Percentiles rank a stretch among this genome's conserved stretches.
Evolutionary conservation across 2,888 invertebrate species (phyloP).

Genomic region (Lamellibrachia columna): DNA sequence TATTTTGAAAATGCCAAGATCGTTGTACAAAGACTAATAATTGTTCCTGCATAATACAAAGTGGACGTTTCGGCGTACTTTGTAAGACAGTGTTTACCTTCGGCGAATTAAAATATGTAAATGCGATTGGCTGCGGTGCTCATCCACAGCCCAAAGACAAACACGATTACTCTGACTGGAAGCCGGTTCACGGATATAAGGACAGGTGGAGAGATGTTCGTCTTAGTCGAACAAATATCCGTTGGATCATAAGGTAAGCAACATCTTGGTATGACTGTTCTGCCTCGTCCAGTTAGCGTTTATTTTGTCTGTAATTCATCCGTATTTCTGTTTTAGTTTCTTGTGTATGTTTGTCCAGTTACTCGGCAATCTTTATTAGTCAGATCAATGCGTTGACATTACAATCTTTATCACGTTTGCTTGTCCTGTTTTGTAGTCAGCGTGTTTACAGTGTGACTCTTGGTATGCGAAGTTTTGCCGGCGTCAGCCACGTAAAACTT

Average conservation of each 20-base stretch:
- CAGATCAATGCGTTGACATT: neutral
- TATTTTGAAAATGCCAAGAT: neutral
- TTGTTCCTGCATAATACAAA: conserved; percentile 1
- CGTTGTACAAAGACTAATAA: neutral
- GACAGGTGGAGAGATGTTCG: neutral
- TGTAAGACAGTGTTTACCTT: conserved; percentile 7
- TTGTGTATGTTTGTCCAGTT: neutral
- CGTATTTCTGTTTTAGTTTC: neutral
- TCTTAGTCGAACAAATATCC: neutral
- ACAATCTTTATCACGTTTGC: neutral
- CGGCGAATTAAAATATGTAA: conserved; percentile 12
- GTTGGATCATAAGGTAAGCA: neutral
- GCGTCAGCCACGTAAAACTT: neutral
- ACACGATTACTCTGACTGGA: neutral
- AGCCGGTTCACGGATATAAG: neutral
- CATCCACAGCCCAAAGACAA: neutral
- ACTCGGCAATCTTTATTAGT: neutral
- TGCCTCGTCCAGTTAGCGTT: neutral
- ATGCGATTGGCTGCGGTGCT: neutral
- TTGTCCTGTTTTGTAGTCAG: neutral
- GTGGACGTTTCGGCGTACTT: neutral
- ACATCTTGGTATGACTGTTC: neutral
- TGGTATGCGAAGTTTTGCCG: neutral
- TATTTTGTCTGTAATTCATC: neutral
- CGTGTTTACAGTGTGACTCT: neutral